These are phyloP conservation scores for Chirona hameri DNA, from an alignment of 2,888 invertebrate genomes.

Conservation along the genomic window DNA sequence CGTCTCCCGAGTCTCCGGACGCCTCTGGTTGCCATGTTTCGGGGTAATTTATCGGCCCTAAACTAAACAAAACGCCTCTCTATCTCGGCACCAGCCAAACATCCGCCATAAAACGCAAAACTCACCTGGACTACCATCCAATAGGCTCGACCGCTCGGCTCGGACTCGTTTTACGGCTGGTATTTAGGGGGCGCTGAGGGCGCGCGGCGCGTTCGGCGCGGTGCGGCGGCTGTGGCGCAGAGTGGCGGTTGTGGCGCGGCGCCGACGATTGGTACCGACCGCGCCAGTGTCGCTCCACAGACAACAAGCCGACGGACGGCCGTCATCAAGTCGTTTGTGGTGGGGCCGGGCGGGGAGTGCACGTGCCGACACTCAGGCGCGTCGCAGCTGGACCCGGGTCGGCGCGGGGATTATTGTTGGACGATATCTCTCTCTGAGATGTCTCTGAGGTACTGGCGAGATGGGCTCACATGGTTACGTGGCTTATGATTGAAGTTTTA, in stretches of 20 bases:
- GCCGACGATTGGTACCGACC: neutral
- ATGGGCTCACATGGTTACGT: too few relatives aligned
- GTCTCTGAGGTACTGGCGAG: too few relatives aligned
- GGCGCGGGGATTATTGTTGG: too few relatives aligned
- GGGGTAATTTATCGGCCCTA: constrained; percentile 9
- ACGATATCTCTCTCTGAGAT: too few relatives aligned
- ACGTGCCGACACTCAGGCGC: neutral
- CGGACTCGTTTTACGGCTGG: neutral
- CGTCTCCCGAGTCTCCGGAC: neutral
- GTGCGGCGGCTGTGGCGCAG: too few relatives aligned
- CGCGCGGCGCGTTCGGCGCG: neutral
- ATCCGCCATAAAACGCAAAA: constrained; percentile 9
- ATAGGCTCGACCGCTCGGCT: neutral
- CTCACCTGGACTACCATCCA: neutral
- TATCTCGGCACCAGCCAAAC: neutral
- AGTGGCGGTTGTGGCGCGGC: too few relatives aligned
- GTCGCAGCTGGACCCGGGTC: too few relatives aligned
- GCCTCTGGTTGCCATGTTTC: neutral
- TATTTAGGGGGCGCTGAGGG: neutral
- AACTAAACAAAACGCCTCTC: constrained; percentile 28
- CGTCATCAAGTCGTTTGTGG: constrained; percentile 13
- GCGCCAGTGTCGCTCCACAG: neutral
- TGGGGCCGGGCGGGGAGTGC: neutral
- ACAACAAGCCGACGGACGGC: neutral
- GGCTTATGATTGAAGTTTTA: too few relatives aligned